A percentile compares a stretch with the other conserved stretches of the same genome.
Evolutionary conservation across 2,888 invertebrate genomes (phyloP).

Genomic region (Ecdyonurus torrentis): DNA sequence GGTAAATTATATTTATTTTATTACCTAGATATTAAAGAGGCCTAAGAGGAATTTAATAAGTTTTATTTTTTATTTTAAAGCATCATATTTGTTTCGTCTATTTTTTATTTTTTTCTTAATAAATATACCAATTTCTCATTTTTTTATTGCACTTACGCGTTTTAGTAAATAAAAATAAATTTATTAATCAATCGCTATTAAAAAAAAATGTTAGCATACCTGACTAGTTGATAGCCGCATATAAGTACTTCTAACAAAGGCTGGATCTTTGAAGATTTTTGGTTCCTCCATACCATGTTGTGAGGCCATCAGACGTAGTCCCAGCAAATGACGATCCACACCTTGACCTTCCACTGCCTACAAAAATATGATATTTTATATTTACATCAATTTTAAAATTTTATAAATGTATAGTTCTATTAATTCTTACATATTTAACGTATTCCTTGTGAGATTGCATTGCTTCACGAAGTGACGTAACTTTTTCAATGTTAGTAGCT

Average conservation of each 20-base stretch:
- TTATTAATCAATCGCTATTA: no score
- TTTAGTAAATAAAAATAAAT: no score
- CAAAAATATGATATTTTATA: conserved; percentile 14
- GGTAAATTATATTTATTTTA: no score
- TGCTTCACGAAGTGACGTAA: conserved; percentile 50
- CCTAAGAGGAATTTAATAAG: no score
- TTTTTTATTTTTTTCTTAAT: no score
- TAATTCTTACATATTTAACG: conserved; percentile 42
- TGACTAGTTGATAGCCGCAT: conserved; percentile 84
- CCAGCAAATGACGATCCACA: conserved; percentile 84
- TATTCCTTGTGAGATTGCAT: conserved; percentile 68
- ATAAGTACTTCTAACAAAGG: conserved; percentile 52
- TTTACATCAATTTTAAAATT: neutral
- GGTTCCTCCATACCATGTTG: conserved; percentile 62
- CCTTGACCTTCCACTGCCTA: conserved; percentile 66
- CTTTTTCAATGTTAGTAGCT: conserved; percentile 36
- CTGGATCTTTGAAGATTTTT: conserved; percentile 50
- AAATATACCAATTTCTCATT: no score
- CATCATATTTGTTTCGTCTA: no score
- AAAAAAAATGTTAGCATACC: no score
- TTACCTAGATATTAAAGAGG: no score
- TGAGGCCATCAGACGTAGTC: conserved; percentile 65
- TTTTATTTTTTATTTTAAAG: no score
- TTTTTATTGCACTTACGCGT: no score
- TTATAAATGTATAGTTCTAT: neutral